phyloP scores from a whole-genome alignment of 1,140 invertebrate genomes.

The Megalonaias nervosa region DNA sequence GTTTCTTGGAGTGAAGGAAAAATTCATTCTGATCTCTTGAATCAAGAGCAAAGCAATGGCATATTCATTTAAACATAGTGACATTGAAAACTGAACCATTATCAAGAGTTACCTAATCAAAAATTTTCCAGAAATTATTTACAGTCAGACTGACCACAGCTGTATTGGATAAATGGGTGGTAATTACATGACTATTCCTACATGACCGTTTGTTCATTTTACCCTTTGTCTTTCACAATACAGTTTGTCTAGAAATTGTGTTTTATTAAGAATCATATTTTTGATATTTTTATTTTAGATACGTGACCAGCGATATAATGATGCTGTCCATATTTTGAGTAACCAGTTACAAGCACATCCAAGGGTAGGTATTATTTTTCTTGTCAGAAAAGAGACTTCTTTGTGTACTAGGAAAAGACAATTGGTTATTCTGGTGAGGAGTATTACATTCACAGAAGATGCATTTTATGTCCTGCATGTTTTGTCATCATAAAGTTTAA shows the following conservation, averaged over 20 bases:
- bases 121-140: no score
- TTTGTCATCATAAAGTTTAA: neutral
- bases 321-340: constrained; percentile 88
- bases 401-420: constrained; percentile 2
- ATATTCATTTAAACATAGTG: no score
- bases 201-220: no score
- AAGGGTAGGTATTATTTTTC: constrained; percentile 73
- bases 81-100: no score
- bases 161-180: no score
- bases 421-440: neutral
- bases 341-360: constrained; percentile 78
- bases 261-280: neutral
- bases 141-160: no score
- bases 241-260: neutral
- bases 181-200: no score
- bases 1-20: no score
- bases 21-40: no score
- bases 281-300: constrained; percentile 79
- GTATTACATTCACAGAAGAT: neutral
- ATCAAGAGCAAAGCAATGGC: no score
- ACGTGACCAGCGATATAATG: constrained; percentile 90
- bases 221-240: neutral
- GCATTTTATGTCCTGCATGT: neutral
- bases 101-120: no score
- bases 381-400: neutral